These are phyloP conservation scores for Eupleurogrammus muticus DNA, from an alignment of 2,797 vertebrate genomes.

Conservation along the genomic window DNA sequence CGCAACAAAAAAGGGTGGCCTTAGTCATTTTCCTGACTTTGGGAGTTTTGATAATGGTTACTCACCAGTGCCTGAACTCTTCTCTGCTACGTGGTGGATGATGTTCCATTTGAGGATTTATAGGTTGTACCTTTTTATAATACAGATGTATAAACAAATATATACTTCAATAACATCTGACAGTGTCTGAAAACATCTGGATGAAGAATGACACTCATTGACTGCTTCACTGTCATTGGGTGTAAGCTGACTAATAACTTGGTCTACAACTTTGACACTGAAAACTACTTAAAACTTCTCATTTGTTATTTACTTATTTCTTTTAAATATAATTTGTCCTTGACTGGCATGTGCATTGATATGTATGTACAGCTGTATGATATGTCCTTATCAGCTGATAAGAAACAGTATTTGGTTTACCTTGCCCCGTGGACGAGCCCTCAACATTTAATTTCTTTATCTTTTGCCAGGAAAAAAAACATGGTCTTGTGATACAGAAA, in stretches of 20 bases:
- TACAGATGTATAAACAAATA: conserved; percentile 63
- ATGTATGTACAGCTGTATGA: conserved; percentile 69
- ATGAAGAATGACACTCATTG: conserved; percentile 50
- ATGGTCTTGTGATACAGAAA: conserved; percentile 52
- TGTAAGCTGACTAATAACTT: conserved; percentile 53
- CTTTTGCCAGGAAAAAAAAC: conserved; percentile 40
- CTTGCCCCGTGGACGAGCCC: conserved; percentile 49
- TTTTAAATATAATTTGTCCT: conserved; percentile 62
- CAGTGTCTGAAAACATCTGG: conserved; percentile 62
- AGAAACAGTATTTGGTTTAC: conserved; percentile 71
- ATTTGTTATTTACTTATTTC: conserved; percentile 50
- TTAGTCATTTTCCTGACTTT: conserved; percentile 79
- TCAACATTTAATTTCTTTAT: conserved; percentile 48
- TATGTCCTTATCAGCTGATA: conserved; percentile 60
- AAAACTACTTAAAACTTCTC: conserved; percentile 56
- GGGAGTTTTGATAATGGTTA: conserved; percentile 78
- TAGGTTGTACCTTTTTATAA: conserved; percentile 67
- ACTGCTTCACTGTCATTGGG: conserved; percentile 49
- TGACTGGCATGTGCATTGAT: conserved; percentile 71
- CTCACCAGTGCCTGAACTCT: conserved; percentile 83
- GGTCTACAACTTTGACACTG: conserved; percentile 50
- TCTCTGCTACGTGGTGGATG: conserved; percentile 69
- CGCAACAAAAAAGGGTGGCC: conserved; percentile 79
- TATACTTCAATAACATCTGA: conserved; percentile 62
- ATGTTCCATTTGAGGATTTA: conserved; percentile 68